Evolutionary conservation across 2,797 vertebrate species (phyloP).

Genomic region (Monodelphis domestica): DNA sequence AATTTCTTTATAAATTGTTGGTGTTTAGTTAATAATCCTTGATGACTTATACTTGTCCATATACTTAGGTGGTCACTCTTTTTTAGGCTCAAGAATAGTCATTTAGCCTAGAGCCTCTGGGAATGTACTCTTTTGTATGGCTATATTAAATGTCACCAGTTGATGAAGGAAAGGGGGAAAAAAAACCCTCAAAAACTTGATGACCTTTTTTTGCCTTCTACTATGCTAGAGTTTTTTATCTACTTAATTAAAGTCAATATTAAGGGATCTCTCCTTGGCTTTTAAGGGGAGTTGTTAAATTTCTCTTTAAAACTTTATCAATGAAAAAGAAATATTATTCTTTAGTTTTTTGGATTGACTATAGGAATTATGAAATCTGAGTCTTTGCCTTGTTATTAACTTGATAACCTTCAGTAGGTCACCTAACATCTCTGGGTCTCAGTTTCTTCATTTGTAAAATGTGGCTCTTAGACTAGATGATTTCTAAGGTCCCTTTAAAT

Average conservation of each 20-base stretch:
- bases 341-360: not conserved
- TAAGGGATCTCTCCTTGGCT: not conserved
- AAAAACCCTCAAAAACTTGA: not conserved
- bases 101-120: not conserved
- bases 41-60: not conserved
- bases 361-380: not conserved
- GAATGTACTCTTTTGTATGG: slow-evolving; percentile 2
- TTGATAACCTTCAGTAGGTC: not conserved
- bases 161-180: not conserved
- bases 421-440: not conserved
- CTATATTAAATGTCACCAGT: not conserved
- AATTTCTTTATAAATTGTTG: not conserved
- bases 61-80: not conserved
- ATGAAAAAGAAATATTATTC: not conserved
- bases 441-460: not conserved
- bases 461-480: not conserved
- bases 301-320: not conserved
- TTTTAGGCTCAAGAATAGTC: not conserved
- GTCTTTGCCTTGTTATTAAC: not conserved
- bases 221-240: not conserved
- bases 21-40: not conserved
- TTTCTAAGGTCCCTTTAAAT: not conserved
- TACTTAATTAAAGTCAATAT: not conserved
- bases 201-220: not conserved
- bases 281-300: slow-evolving; percentile 17